Percentiles rank a stretch among this genome's conserved stretches.
These are phyloP conservation scores for Fringilla coelebs DNA, from an alignment of 2,797 vertebrate genomes.

Conservation along the genomic window DNA sequence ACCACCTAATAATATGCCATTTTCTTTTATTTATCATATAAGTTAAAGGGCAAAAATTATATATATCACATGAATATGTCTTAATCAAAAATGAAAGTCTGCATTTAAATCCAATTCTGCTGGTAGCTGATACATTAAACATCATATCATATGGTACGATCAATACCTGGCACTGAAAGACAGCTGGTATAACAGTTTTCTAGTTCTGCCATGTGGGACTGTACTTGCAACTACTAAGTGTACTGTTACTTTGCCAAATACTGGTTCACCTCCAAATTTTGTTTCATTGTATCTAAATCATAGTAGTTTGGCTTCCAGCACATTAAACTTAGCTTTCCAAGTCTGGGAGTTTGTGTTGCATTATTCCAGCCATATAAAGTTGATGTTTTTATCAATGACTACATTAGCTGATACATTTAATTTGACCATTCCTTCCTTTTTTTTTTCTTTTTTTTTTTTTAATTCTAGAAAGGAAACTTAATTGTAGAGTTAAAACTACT, in stretches of 20 bases:
- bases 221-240: not conserved
- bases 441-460: not conserved
- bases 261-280: not conserved
- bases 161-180: not conserved
- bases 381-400: not conserved
- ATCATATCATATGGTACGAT: not conserved
- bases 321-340: not conserved
- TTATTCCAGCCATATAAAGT: accelerated
- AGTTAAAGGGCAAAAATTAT: not conserved
- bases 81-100: not conserved
- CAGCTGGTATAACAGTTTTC: not conserved
- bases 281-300: not conserved
- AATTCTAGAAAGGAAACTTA: not conserved
- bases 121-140: not conserved
- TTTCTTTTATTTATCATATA: not conserved
- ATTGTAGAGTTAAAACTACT: not conserved
- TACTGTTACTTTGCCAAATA: not conserved
- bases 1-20: not conserved
- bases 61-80: not conserved
- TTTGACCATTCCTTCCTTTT: not conserved
- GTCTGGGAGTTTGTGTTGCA: accelerated
- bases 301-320: not conserved
- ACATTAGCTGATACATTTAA: not conserved
- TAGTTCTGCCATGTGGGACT: not conserved
- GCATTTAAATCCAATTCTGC: not conserved